These are phyloP conservation scores for Cephus nigrinus DNA, from an alignment of 2,888 invertebrate genomes.

Conservation along the genomic window DNA sequence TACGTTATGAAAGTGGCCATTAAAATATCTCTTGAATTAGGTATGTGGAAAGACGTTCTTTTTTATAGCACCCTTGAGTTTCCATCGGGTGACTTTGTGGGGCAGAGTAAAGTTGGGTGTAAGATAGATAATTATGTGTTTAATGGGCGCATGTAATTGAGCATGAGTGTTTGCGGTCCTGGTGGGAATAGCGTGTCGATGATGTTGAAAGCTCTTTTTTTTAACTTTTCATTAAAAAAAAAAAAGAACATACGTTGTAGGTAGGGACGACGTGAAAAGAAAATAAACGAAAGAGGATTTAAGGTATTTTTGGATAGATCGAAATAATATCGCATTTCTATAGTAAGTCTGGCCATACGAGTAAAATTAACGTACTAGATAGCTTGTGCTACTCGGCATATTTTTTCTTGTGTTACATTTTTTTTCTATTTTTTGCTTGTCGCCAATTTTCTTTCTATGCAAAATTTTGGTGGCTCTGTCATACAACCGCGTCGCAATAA, in stretches of 20 bases:
- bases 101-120: background rate
- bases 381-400: too few species aligned
- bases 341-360: background rate
- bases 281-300: background rate
- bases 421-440: background rate
- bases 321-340: background rate
- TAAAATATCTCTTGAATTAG: background rate
- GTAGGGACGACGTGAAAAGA: background rate
- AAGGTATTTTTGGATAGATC: background rate
- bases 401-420: too few species aligned
- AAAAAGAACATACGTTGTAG: background rate
- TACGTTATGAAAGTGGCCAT: background rate
- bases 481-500: conserved; percentile 12
- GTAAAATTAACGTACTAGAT: background rate
- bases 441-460: background rate
- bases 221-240: background rate
- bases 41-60: background rate
- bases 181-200: background rate
- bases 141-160: background rate
- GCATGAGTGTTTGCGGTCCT: background rate
- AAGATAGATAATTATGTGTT: background rate
- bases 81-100: background rate
- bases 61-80: background rate
- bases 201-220: background rate
- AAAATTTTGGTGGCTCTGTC: background rate